These are phyloP conservation scores for Colletes latitarsis DNA, from an alignment of 1,140 invertebrate genomes.

Conservation along the genomic window DNA sequence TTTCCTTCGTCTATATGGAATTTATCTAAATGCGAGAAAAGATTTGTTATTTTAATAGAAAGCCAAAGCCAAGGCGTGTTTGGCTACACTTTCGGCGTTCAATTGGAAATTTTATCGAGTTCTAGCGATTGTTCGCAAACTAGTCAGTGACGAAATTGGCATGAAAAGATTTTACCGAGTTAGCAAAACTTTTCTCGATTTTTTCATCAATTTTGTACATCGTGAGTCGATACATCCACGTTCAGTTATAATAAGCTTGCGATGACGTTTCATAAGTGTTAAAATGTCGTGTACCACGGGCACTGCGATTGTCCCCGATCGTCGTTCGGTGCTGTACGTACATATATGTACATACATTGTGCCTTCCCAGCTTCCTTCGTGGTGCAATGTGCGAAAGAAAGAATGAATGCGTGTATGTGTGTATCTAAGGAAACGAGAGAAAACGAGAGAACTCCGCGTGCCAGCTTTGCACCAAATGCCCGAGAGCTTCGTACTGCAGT, in stretches of 20 bases:
- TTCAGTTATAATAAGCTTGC: neutral
- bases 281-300: slow-evolving; percentile 47
- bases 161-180: neutral
- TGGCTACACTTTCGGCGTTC: neutral
- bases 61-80: neutral
- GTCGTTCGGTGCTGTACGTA: slow-evolving; percentile 63
- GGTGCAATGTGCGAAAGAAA: slow-evolving; percentile 58
- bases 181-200: slow-evolving; percentile 14
- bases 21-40: neutral
- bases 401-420: slow-evolving; percentile 16
- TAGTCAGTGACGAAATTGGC: neutral
- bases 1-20: neutral
- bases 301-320: slow-evolving; percentile 44
- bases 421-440: slow-evolving; percentile 16
- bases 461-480: slow-evolving; percentile 54
- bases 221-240: neutral
- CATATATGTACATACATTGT: slow-evolving; percentile 68
- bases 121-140: neutral
- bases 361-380: slow-evolving; percentile 70
- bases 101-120: neutral
- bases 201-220: neutral
- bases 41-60: neutral
- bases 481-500: slow-evolving; percentile 68
- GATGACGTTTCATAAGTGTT: slow-evolving; percentile 2
- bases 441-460: slow-evolving; percentile 43